Percentiles rank a stretch among this genome's conserved stretches.
These are phyloP conservation scores for Charaxes varanes DNA, from an alignment of 1,140 invertebrate species.

Conservation along the genomic window DNA sequence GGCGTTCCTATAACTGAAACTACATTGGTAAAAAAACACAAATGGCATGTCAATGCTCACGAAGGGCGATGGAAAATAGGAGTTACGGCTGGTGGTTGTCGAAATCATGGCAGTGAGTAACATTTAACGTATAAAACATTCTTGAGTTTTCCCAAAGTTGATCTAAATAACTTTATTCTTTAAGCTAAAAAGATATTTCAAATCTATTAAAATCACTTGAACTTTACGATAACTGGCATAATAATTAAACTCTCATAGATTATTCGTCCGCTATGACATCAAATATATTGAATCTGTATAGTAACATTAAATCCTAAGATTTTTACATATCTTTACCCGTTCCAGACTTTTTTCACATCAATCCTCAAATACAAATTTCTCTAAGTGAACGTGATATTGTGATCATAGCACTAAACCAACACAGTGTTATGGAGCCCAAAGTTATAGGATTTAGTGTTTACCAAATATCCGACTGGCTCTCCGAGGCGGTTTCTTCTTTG, in stretches of 20 bases:
- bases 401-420: slow-evolving; percentile 91
- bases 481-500: slow-evolving; percentile 78
- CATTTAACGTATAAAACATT: background rate
- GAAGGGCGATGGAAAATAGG: slow-evolving; percentile 92
- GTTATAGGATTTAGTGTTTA: slow-evolving; percentile 96
- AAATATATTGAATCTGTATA: too few species aligned
- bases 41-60: slow-evolving; percentile 89
- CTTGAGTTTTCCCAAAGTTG: too few species aligned
- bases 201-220: too few species aligned
- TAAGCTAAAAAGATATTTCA: too few species aligned
- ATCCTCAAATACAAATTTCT: slow-evolving; percentile 90
- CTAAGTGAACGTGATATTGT: slow-evolving; percentile 87
- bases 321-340: slow-evolving; percentile 12
- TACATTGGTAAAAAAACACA: slow-evolving; percentile 83
- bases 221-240: too few species aligned
- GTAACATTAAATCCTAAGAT: background rate
- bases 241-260: too few species aligned
- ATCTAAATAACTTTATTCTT: too few species aligned
- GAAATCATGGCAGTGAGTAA: slow-evolving; percentile 86
- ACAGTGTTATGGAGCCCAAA: slow-evolving; percentile 93
- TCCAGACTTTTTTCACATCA: slow-evolving; percentile 94
- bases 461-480: slow-evolving; percentile 75
- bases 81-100: slow-evolving; percentile 92
- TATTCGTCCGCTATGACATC: too few species aligned
- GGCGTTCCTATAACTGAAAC: slow-evolving; percentile 91